These are phyloP conservation scores for Zapus hudsonius DNA, from an alignment of 2,113 vertebrate species.

Conservation along the genomic window DNA sequence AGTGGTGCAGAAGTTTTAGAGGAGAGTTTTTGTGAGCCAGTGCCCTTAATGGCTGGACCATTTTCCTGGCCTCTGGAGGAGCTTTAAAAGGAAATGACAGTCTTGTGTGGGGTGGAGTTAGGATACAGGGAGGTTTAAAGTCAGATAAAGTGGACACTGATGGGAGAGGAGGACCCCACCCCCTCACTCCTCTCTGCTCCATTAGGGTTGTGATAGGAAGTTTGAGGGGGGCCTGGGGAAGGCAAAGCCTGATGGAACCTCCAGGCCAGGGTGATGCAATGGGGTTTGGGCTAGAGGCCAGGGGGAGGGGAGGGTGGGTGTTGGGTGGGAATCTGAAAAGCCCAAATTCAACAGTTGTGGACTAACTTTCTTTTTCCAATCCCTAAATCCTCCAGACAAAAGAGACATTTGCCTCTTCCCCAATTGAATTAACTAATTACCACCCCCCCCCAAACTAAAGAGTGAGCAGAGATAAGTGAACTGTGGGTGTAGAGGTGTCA, in stretches of 20 bases:
- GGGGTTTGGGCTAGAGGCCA: constrained; percentile 77
- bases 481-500: neutral
- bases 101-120: neutral
- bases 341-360: constrained; percentile 63
- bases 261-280: constrained; percentile 76
- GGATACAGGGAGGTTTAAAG: neutral
- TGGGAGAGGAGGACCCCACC: neutral
- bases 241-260: constrained; percentile 59
- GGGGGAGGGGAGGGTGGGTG: constrained; percentile 66
- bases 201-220: constrained; percentile 53
- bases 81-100: constrained; percentile 45
- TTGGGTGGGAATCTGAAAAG: constrained; percentile 73
- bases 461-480: neutral
- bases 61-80: too few relatives aligned
- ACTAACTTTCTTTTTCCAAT: constrained; percentile 51
- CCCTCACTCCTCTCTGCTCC: neutral
- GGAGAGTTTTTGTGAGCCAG: neutral
- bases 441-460: constrained; percentile 19
- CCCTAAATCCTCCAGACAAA: constrained; percentile 48
- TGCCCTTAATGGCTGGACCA: too few relatives aligned
- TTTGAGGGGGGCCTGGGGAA: constrained; percentile 59
- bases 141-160: neutral
- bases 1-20: constrained; percentile 58
- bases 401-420: neutral
- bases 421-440: constrained; percentile 38